Percentiles rank a stretch among this genome's conserved stretches.
Evolutionary conservation across 2,113 vertebrate genomes (phyloP).

Genomic region (Rhinolophus ferrumequinum): DNA sequence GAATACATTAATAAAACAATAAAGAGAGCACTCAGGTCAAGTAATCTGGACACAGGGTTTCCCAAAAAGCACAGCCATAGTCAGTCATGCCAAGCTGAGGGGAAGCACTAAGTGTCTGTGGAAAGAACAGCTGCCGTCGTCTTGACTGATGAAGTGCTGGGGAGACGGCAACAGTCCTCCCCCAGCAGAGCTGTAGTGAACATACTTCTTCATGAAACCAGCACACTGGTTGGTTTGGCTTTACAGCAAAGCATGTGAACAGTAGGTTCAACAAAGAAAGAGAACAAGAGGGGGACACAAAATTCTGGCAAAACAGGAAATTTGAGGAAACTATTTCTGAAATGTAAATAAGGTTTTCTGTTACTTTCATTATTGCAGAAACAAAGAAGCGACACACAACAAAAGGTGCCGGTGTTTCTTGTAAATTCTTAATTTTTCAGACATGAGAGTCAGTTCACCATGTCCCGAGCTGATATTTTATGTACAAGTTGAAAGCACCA

Average conservation of each 20-base stretch:
- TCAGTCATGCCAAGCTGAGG: conserved; percentile 48
- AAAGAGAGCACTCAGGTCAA: conserved; percentile 67
- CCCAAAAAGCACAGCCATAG: not conserved
- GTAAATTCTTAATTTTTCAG: conserved; percentile 77
- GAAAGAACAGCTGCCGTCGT: conserved; percentile 41
- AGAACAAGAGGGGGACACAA: not conserved
- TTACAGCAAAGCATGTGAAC: not conserved
- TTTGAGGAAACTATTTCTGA: conserved; percentile 84
- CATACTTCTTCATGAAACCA: not conserved
- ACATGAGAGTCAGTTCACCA: conserved; percentile 67
- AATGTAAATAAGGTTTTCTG: conserved; percentile 85
- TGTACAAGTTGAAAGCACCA: not conserved
- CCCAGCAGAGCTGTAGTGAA: not conserved
- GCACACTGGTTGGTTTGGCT: not conserved
- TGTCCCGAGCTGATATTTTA: conserved; percentile 41
- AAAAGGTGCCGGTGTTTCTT: conserved; percentile 77
- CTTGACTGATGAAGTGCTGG: conserved; percentile 3
- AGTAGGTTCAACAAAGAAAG: conserved; percentile 49
- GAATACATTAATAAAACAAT: conserved; percentile 32
- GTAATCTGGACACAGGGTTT: conserved; percentile 50
- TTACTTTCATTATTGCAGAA: conserved; percentile 83
- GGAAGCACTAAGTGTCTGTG: conserved; percentile 60
- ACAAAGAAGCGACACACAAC: conserved; percentile 64
- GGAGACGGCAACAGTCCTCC: not conserved
- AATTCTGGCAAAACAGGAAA: conserved; percentile 84